Percentiles rank a stretch among this genome's conserved stretches.
These are phyloP conservation scores for Sanderia malayensis DNA, from an alignment of 30 jellyfish, hydroid and myxozoan species.

Conservation along the genomic window DNA sequence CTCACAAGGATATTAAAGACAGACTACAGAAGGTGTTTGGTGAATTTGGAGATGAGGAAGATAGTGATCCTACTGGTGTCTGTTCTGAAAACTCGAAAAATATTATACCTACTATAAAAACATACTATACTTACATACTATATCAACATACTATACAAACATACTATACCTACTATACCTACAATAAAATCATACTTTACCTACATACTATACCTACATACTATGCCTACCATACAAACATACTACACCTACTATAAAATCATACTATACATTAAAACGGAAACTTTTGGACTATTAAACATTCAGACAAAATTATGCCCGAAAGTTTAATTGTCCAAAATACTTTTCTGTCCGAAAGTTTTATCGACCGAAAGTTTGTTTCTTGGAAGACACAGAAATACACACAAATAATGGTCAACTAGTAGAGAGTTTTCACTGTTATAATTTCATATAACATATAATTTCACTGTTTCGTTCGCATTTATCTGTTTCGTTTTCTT, in stretches of 20 bases:
- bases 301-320: conserved; percentile 2
- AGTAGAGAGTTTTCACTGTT: background rate
- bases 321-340: conserved; percentile 14
- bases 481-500: conserved; percentile 9
- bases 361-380: conserved; percentile 5
- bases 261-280: no score
- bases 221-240: no score
- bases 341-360: background rate
- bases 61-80: background rate
- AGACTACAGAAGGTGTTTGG: background rate
- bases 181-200: no score
- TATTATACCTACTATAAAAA: no score
- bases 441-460: background rate
- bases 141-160: no score
- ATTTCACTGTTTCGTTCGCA: background rate
- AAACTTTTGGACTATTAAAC: conserved; percentile 7
- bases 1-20: background rate
- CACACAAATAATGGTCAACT: background rate
- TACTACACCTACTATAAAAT: no score
- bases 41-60: conserved; percentile 3
- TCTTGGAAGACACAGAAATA: background rate
- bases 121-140: no score
- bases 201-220: no score
- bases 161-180: no score
- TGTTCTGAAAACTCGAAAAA: no score